Percentiles rank a stretch among this genome's conserved stretches.
phyloP scores from a whole-genome alignment of 1,140 invertebrate species.

The Carposina sasakii region DNA sequence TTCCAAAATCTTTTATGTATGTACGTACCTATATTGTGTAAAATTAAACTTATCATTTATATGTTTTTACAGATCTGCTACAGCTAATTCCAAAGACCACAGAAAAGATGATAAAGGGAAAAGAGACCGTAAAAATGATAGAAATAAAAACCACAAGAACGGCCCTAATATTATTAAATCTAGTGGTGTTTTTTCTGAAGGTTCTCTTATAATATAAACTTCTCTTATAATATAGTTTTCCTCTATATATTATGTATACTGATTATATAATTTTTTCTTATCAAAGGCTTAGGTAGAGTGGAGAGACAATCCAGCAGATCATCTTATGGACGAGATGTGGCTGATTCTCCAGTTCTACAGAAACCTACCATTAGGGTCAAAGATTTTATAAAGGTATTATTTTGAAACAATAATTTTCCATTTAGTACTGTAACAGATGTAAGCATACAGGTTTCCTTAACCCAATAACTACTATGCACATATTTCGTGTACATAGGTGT shows the following conservation, averaged over 20 bases:
- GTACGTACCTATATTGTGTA: conserved; percentile 1
- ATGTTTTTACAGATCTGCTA: conserved; percentile 27
- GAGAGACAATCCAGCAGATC: conserved; percentile 39
- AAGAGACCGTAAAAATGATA: conserved; percentile 42
- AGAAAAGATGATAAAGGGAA: conserved; percentile 45
- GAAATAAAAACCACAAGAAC: conserved; percentile 44
- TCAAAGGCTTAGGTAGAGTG: conserved; percentile 49
- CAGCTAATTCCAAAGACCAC: conserved; percentile 27
- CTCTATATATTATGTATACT: conserved; percentile 16
- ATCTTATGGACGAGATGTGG: conserved; percentile 39
- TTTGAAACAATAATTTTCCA: too few species aligned
- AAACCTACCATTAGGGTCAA: conserved; percentile 61
- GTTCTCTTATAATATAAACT: too few species aligned
- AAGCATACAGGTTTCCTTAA: too few species aligned
- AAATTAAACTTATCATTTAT: conserved; percentile 2
- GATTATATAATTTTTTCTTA: conserved; percentile 8
- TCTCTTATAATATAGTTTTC: too few species aligned
- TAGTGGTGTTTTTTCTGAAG: conserved; percentile 67
- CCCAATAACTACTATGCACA: too few species aligned
- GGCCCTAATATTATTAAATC: conserved; percentile 59
- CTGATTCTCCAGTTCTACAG: conserved; percentile 30
- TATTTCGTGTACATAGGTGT: too few species aligned
- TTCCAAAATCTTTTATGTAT: too few species aligned
- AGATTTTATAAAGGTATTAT: conserved; percentile 57
- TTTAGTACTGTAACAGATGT: too few species aligned